Conservation (phyloP, 2,888 invertebrate species). For the Drosophila bunnanda region DNA sequence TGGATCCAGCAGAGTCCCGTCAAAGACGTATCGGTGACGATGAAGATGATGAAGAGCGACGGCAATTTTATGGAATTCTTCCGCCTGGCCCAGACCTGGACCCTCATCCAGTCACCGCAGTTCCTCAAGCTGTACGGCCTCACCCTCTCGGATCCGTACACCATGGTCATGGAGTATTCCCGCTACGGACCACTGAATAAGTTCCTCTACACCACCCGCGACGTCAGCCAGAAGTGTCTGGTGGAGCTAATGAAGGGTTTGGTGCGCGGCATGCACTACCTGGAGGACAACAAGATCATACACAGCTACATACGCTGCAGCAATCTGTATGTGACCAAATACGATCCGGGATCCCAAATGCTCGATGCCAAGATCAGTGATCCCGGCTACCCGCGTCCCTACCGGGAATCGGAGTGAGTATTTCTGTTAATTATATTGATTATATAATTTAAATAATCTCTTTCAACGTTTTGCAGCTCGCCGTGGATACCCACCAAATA, state of each 20-base stretch:
- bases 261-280: slow-evolving; percentile 93
- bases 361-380: slow-evolving; percentile 93
- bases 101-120: slow-evolving; percentile 90
- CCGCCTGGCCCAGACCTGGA: slow-evolving; percentile 91
- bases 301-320: slow-evolving; percentile 94
- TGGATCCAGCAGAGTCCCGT: slow-evolving; percentile 90
- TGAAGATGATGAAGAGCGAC: slow-evolving; percentile 90
- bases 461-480: slow-evolving; percentile 86
- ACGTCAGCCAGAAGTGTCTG: slow-evolving; percentile 89
- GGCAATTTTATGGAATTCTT: slow-evolving; percentile 90
- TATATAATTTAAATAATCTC: too few relatives aligned
- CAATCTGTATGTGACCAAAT: slow-evolving; percentile 91
- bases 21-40: slow-evolving; percentile 91
- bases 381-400: slow-evolving; percentile 89
- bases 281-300: slow-evolving; percentile 92
- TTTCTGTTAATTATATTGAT: neutral
- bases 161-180: slow-evolving; percentile 93
- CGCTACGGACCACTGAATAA: slow-evolving; percentile 91
- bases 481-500: slow-evolving; percentile 96
- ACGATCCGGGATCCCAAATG: slow-evolving; percentile 87
- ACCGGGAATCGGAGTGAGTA: slow-evolving; percentile 81
- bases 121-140: slow-evolving; percentile 92
- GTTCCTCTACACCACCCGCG: slow-evolving; percentile 84
- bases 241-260: slow-evolving; percentile 93
- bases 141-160: slow-evolving; percentile 90